A percentile compares a stretch with the other conserved stretches of the same genome.
Evolutionary conservation across 37 sponge, comb jelly and placozoan genomes (phyloP).

Genomic region (Oopsacas minuta): DNA sequence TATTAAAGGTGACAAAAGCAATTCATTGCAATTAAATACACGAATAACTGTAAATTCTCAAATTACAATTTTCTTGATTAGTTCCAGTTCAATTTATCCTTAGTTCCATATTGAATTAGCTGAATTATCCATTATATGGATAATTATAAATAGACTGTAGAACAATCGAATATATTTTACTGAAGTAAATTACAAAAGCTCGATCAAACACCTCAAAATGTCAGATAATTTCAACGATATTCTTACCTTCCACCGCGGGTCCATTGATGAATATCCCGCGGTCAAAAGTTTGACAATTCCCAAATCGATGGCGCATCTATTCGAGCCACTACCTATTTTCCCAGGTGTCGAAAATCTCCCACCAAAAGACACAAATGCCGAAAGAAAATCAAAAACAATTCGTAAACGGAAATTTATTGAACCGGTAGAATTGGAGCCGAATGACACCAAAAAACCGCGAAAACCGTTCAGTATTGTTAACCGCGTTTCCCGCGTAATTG

Average conservation of each 20-base stretch:
- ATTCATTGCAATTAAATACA: too few species aligned
- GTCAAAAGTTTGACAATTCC: neutral
- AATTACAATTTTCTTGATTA: too few species aligned
- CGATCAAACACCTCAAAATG: too few species aligned
- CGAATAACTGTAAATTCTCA: too few species aligned
- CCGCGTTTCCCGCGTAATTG: neutral
- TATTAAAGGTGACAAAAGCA: too few species aligned
- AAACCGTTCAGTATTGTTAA: slow-evolving; percentile 8
- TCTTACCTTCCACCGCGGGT: neutral
- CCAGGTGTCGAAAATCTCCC: neutral
- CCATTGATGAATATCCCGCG: neutral
- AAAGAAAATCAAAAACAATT: neutral
- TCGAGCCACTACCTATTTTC: too few species aligned
- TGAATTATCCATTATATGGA: too few species aligned
- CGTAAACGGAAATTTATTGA: neutral
- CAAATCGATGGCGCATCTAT: too few species aligned
- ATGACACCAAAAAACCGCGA: neutral
- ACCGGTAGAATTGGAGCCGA: neutral
- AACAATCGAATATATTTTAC: neutral
- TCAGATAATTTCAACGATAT: neutral
- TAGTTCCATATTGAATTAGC: too few species aligned
- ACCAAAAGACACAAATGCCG: neutral
- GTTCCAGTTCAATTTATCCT: too few species aligned
- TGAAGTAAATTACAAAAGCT: neutral
- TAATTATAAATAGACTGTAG: neutral